Conservation (phyloP, 1,140 invertebrate genomes). For the Tetramorium parvispinum region DNA sequence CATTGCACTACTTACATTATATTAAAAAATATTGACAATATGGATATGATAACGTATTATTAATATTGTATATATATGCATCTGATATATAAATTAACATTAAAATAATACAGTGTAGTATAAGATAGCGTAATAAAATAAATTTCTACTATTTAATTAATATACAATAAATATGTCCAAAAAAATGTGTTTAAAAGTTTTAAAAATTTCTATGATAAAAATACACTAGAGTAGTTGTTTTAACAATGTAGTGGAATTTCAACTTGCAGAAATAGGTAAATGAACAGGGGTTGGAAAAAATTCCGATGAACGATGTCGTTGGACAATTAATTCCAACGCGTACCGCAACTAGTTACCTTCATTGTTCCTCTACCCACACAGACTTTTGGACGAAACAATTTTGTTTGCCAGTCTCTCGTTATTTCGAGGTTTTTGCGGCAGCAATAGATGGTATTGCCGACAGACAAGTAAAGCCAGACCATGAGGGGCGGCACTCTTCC, state of each 20-base stretch:
- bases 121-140: background rate
- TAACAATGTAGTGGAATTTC: constrained; percentile 10
- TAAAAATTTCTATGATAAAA: background rate
- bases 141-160: background rate
- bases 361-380: background rate
- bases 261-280: constrained; percentile 6
- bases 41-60: background rate
- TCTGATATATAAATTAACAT: background rate
- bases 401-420: constrained; percentile 68
- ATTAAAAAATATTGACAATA: constrained; percentile 1
- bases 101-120: background rate
- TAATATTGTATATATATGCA: background rate
- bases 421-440: constrained; percentile 59
- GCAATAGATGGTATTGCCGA: constrained; percentile 12
- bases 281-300: constrained; percentile 49
- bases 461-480: constrained; percentile 58
- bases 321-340: constrained; percentile 65
- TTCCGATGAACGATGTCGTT: constrained; percentile 33
- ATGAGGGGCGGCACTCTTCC: constrained; percentile 67
- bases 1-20: background rate
- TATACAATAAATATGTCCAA: background rate
- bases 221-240: background rate
- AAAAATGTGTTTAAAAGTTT: background rate
- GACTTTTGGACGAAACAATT: constrained; percentile 67
- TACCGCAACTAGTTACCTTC: constrained; percentile 34